phyloP scores from a whole-genome alignment of 2,113 vertebrate species.

The Oryzias curvinotus region DNA sequence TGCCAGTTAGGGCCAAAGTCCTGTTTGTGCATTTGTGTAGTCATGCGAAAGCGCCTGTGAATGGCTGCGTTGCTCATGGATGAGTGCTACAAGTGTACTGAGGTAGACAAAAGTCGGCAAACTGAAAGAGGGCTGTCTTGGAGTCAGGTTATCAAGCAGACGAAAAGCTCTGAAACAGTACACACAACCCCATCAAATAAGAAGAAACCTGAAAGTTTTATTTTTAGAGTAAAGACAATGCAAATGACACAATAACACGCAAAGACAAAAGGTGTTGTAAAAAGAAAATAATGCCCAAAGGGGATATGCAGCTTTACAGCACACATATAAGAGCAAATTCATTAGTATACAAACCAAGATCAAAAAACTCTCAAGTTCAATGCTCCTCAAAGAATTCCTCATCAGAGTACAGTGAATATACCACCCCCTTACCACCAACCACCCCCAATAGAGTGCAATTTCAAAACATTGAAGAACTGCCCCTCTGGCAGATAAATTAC shows the following conservation, averaged over 20 bases:
- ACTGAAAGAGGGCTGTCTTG: constrained; percentile 23
- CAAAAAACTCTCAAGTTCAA: constrained; percentile 59
- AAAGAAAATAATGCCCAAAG: constrained; percentile 39
- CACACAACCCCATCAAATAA: constrained; percentile 18
- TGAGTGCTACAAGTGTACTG: constrained; percentile 50
- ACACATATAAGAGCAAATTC: constrained; percentile 32
- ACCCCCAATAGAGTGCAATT: constrained; percentile 55
- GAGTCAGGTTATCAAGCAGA: constrained; percentile 46
- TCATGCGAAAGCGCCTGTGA: constrained; percentile 65
- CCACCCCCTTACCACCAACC: constrained; percentile 6
- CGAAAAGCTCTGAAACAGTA: constrained; percentile 11
- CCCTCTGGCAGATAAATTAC: constrained; percentile 32
- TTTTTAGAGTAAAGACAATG: constrained; percentile 36
- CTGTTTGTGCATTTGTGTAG: constrained; percentile 64
- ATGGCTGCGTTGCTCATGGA: constrained; percentile 50
- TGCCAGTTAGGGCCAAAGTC: constrained; percentile 59
- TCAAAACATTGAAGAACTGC: constrained; percentile 49
- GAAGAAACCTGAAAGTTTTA: constrained; percentile 33
- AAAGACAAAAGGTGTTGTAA: neutral
- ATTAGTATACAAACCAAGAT: constrained; percentile 66
- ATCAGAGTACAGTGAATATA: constrained; percentile 33
- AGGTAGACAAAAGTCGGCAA: constrained; percentile 53
- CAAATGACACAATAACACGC: constrained; percentile 18
- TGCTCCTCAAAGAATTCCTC: constrained; percentile 47
- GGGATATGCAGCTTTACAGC: constrained; percentile 34